A percentile compares a stretch with the other conserved stretches of the same genome.
Conservation (phyloP, 2,888 invertebrate species). For the Anthrax anthrax region DNA sequence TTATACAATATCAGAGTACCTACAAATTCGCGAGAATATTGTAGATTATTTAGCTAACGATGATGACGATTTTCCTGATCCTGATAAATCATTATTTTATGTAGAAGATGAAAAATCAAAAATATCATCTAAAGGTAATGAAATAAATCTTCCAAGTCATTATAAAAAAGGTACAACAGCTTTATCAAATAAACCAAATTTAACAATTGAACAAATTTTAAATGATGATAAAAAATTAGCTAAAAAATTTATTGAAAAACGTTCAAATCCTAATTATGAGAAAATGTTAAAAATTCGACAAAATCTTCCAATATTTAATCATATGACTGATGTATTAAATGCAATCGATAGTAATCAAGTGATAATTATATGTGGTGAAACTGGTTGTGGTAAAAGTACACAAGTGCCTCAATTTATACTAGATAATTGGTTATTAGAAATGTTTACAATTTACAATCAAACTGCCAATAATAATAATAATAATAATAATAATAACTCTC, state of each 20-base stretch:
- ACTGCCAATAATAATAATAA: neutral
- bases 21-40: constrained; percentile 55
- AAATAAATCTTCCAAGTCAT: constrained; percentile 41
- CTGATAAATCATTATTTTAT: constrained; percentile 45
- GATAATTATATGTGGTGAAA: constrained; percentile 67
- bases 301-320: constrained; percentile 58
- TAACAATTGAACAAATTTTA: constrained; percentile 39
- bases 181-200: constrained; percentile 38
- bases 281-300: constrained; percentile 49
- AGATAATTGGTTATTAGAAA: constrained; percentile 60
- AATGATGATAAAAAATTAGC: constrained; percentile 49
- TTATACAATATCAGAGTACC: constrained; percentile 54
- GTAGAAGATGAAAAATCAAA: constrained; percentile 35
- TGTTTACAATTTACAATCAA: too few species aligned
- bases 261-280: constrained; percentile 45
- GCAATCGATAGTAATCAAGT: constrained; percentile 47
- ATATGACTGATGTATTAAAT: constrained; percentile 52
- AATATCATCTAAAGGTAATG: constrained; percentile 22
- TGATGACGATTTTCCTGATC: constrained; percentile 37
- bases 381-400: constrained; percentile 72
- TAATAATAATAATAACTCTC: constrained; percentile 14
- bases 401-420: constrained; percentile 91
- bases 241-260: constrained; percentile 45
- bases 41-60: constrained; percentile 42
- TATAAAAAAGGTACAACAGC: constrained; percentile 46